Percentiles rank a stretch among this genome's conserved stretches.
Conservation (phyloP, 1,140 invertebrate genomes). For the Metopolophium dirhodum region DNA sequence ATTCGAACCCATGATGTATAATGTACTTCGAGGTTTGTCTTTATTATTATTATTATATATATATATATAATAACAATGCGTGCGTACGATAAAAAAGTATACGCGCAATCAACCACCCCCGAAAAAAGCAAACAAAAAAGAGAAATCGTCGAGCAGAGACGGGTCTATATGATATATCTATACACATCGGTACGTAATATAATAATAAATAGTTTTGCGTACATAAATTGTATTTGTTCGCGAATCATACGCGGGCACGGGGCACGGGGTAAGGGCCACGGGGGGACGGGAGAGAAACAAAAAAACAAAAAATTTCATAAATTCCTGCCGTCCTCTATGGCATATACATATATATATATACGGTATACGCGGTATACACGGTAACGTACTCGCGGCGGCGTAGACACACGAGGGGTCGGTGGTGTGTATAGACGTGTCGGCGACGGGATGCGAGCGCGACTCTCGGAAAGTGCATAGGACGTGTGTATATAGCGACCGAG, state of each 20-base stretch:
- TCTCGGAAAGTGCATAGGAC: constrained; percentile 37
- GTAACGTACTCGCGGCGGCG: background rate
- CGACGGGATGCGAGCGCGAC: constrained; percentile 16
- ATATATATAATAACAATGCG: background rate
- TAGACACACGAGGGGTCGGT: background rate
- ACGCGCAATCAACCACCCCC: background rate
- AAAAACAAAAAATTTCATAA: background rate
- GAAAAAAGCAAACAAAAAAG: background rate
- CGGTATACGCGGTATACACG: background rate
- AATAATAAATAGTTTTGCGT: background rate
- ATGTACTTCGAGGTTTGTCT: background rate
- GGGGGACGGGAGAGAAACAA: background rate
- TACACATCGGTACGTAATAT: background rate
- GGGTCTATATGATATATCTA: background rate
- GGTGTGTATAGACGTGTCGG: background rate
- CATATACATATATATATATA: background rate
- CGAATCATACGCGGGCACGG: background rate
- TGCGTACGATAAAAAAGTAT: background rate
- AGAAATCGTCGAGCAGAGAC: background rate
- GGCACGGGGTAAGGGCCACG: background rate
- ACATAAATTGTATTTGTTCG: background rate
- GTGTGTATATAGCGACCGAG: background rate
- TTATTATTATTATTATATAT: background rate
- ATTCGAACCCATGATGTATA: background rate
- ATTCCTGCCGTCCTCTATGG: background rate